phyloP scores from a whole-genome alignment of 92 coral and sea anemone species.

The Desmophyllum pertusum region DNA sequence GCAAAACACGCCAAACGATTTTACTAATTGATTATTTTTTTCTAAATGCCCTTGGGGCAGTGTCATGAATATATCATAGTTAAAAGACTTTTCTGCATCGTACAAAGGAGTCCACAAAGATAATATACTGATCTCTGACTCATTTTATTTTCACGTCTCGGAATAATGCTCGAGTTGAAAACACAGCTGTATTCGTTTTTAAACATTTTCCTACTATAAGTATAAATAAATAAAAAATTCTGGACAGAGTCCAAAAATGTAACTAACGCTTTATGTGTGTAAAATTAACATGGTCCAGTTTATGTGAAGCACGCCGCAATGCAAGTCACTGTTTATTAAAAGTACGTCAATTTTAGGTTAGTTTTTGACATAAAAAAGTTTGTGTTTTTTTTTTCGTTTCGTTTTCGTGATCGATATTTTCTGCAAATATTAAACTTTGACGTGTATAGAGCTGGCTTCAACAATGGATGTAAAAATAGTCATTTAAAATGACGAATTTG shows the following conservation, averaged over 20 bases:
- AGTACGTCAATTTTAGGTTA: background rate
- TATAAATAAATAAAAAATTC: background rate
- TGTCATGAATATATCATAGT: background rate
- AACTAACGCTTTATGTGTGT: background rate
- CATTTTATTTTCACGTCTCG: background rate
- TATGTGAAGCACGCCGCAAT: background rate
- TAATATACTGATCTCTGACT: background rate
- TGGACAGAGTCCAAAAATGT: background rate
- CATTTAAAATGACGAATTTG: background rate
- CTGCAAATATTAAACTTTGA: background rate
- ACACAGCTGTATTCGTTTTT: background rate
- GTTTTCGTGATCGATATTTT: background rate
- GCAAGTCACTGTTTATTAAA: too few species aligned
- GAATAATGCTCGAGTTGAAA: background rate
- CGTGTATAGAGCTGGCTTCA: background rate
- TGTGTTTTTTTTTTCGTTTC: background rate
- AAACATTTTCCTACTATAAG: too few species aligned
- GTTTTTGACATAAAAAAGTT: background rate
- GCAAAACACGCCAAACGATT: background rate
- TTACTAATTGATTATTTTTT: background rate
- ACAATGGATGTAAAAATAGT: background rate
- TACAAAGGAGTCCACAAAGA: background rate
- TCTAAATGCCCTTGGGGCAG: background rate
- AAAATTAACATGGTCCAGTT: background rate
- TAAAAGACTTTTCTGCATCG: background rate